A percentile compares a stretch with the other conserved stretches of the same genome.
Evolutionary conservation across 2,888 invertebrate species (phyloP).

Genomic region (Amiota mariae): DNA sequence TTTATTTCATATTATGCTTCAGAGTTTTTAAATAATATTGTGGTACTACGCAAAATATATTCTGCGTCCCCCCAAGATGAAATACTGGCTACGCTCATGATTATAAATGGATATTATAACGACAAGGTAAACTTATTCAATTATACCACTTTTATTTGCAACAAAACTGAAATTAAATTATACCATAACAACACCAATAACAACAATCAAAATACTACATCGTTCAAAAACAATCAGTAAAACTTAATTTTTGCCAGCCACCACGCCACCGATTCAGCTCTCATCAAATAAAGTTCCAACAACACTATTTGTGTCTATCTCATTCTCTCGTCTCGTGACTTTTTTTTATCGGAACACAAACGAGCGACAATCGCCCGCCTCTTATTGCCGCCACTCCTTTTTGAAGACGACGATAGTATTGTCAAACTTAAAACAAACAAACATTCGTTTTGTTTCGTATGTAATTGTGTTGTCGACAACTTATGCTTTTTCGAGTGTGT

Average conservation of each 20-base stretch:
- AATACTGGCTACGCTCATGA: no score
- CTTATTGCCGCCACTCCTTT: not conserved
- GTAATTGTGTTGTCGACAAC: conserved; percentile 17
- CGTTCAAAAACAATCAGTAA: conserved; percentile 66
- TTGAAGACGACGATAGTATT: not conserved
- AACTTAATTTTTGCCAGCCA: conserved; percentile 36
- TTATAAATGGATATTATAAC: no score
- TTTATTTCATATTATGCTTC: no score
- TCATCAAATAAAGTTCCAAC: conserved; percentile 3
- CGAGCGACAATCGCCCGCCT: not conserved
- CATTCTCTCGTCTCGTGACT: not conserved
- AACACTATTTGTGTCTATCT: not conserved
- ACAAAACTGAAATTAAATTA: conserved; percentile 63
- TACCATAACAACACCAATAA: conserved; percentile 47
- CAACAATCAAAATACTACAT: conserved; percentile 57
- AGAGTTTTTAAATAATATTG: no score
- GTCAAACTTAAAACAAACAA: conserved; percentile 8
- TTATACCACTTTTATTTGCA: conserved; percentile 62
- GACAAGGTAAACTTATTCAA: conserved; percentile 72
- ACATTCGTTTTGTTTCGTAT: not conserved
- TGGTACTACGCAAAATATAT: no score
- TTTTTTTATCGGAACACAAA: not conserved
- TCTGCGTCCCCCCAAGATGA: no score
- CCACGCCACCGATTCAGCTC: conserved; percentile 21
- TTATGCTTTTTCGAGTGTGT: conserved; percentile 16